Base-by-base conservation (phyloP, 2,797 vertebrate species). In the Hydrocynus forskahlii region DNA sequence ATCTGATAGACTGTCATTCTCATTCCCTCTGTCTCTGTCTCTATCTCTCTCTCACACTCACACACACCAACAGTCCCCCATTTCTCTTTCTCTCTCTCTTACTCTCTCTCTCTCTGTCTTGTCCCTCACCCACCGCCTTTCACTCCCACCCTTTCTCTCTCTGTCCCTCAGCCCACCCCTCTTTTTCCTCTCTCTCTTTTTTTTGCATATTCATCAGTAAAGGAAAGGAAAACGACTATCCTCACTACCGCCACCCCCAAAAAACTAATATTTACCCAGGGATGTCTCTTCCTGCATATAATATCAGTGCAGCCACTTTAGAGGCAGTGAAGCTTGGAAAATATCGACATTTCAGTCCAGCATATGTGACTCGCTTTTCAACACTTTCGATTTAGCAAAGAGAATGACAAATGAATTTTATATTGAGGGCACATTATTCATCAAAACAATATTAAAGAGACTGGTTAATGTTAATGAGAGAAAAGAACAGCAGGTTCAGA, bases 251-350 rank as follows among this genome's bases (percentile, higher is more conserved):
- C 40, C 12, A 73, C 79, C 57, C 7, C 71, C 59, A 12, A 45
- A 1, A 83, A 72, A 87, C 86, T 89, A 85, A 89, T 89, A 89
- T 90, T 88, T 88, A 88, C 72, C 10, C 75, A 86, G 62, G 4
- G 43, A 80, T 74, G 40, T n/a, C 70, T 64, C 59, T 67, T 68
- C 4, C 5, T 0, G 52, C 76, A 70, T 81, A 50, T n/a, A 38
- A 77, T 84, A 83, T 82, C 67, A 59, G 77, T 12, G 16, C 14
- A 43, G 25, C 59, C 45, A 70, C 19, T 64, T 64, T 59, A 48
- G 45, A 52, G 43, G 72, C 66, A 81, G 78, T 57, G 59, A 59
- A 85, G 72, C 79, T 57, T 75, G 9, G 29, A 38, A 70, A 73
- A 25, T 21, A 69, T 74, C 66, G 17, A 13, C n/a, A 29, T 79